Evolutionary conservation across 1,140 invertebrate genomes (phyloP), one percentile per base, ranked within the genome.

Genomic region (Brachionus sp.): DNA sequence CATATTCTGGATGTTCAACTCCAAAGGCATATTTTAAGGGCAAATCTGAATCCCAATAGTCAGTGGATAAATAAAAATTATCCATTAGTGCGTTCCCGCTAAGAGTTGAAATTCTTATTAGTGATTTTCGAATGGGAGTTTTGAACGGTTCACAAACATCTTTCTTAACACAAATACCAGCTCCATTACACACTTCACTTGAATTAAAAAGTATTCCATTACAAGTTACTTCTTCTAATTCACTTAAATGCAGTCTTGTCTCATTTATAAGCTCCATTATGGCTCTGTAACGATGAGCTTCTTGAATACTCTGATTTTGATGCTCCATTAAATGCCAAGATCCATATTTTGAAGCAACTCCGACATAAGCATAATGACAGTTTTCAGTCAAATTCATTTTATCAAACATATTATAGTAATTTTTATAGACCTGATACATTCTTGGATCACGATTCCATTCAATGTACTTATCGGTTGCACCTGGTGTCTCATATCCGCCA

Each of bases 341-440:
- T 3, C 70, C 70, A 75, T 75, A 75, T 39, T 75, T 75, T 19
- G 70, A 75, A 19, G 70, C 16, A 25, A 46, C 42, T 46, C 70
- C 70, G 25, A 75, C 70, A 75, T 75, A 75, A 4, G 70, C 70
- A 46, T 25, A 75, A 23, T 75, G 70, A 29, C 70, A 75, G 44
- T 75, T 75, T 46, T 75, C 70, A 46, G 70, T 75, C 70, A 75
- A 46, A 46, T 75, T 75, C 2, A 75, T 23, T 75, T 29, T n/a
- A 13, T 75, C 70, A 46, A 13, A 75, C 39, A 75, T 46, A 4
- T 46, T 25, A 13, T 46, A 75, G n/a, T 75, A 46, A 46, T 75
- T 46, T 46, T 46, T 75, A 23, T 75, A 75, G 13, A 75, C 70
- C 23, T 75, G 16, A 46, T 75, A 75, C 70, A 75, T 75, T 75